These are phyloP conservation scores for Mesochorus sp. DNA, from an alignment of 2,888 invertebrate genomes.

Conservation along the genomic window DNA sequence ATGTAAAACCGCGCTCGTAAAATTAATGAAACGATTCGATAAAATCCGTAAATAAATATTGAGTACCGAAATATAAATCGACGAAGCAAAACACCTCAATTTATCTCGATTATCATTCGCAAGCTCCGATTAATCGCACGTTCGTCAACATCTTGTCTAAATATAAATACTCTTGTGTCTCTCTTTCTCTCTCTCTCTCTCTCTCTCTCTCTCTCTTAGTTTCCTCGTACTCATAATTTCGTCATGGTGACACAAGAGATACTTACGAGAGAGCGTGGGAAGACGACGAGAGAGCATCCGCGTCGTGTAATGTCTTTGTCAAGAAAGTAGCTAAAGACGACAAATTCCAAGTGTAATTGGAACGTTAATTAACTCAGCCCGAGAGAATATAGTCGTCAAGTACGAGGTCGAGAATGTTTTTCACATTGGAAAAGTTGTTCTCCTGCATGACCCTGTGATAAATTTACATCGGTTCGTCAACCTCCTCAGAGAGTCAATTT, in stretches of 20 bases:
- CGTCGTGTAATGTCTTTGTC: neutral
- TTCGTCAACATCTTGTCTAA: slow-evolving; percentile 20
- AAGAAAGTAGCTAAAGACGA: slow-evolving; percentile 23
- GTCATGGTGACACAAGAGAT: neutral
- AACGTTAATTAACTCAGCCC: slow-evolving; percentile 38
- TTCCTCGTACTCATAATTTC: neutral
- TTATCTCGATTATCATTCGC: slow-evolving; percentile 7
- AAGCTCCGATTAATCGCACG: slow-evolving; percentile 19
- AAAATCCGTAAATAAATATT: neutral
- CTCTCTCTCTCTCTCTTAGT: too few relatives aligned
- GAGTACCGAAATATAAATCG: neutral
- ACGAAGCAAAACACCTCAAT: neutral
- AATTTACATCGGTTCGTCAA: slow-evolving; percentile 26
- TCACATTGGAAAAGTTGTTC: slow-evolving; percentile 20
- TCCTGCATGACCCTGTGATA: neutral
- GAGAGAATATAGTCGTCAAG: slow-evolving; percentile 31
- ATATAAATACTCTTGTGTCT: neutral
- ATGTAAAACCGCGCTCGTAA: too few relatives aligned
- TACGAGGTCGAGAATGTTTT: slow-evolving; percentile 28
- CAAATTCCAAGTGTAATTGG: slow-evolving; percentile 38
- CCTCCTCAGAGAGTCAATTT: slow-evolving; percentile 17
- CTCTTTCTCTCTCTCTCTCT: too few relatives aligned
- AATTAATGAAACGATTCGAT: too few relatives aligned
- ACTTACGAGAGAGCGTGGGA: slow-evolving; percentile 13
- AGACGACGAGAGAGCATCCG: slow-evolving; percentile 4